Evolutionary conservation across 2,888 invertebrate genomes (phyloP), one percentile per base, ranked within the genome.

Genomic region (Eucera pruinosa): DNA sequence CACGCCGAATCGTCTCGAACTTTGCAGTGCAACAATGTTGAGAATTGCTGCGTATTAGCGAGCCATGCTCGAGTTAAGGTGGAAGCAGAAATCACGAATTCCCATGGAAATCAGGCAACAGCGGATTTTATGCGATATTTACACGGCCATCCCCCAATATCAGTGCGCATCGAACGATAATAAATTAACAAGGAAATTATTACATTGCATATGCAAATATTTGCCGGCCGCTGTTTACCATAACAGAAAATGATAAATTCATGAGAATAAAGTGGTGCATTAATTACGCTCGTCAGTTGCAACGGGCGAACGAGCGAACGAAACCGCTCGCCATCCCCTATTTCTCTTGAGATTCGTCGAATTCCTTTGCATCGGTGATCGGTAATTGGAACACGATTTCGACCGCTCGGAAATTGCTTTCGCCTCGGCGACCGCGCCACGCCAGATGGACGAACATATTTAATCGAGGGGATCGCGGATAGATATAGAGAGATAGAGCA

Each of bases 101-200:
- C 11, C 0, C 2, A 18, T 13, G 25, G 41, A 25, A 47, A 41
- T 39, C 41, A 7, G 39, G 2, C 11, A 41, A 15, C 39, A 13
- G 36, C 36, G 41, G 45, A 41, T 20, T 62, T 54, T 18, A 2
- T 18, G 20, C 39, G 20, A 60, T 47, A 50, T 72, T 71, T 60
- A 45, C 20, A 23, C 57, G n/a, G 33, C 7, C 25, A 39, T 41
- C 41, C 25, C 9, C 25, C 9, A n/a, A 48, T 43, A 47, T 66
- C 54, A 36, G 41, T 33, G 39, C 25, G 7, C 33, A 66, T 72
- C 52, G 25, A 52, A 15, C 73, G 65, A 27, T 60, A 60, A 73
- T 73, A 73, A 76, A 76, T 76, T 66, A 66, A 60, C 66, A 30
- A 61, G 25, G 66, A 54, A 66, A 66, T 73, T 76, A 73, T 76